A percentile compares a stretch with the other conserved stretches of the same genome.
Evolutionary conservation across 2,888 invertebrate genomes (phyloP).

Genomic region (Polylopha cassiicola): DNA sequence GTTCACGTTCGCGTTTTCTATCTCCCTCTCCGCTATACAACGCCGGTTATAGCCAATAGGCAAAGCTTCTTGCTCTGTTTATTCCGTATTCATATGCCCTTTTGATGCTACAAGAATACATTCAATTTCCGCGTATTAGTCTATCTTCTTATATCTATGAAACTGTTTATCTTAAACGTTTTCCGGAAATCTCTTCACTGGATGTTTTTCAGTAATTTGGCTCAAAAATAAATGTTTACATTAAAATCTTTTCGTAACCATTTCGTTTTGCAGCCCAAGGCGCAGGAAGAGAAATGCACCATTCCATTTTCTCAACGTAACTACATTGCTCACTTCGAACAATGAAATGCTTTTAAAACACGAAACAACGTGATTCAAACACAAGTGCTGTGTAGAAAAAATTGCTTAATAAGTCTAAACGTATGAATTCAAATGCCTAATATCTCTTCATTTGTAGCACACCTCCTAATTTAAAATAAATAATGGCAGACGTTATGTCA

Average conservation of each 20-base stretch:
- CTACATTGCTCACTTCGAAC: constrained; percentile 64
- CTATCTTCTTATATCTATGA: neutral
- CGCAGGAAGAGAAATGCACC: constrained; percentile 64
- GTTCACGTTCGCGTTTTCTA: constrained; percentile 37
- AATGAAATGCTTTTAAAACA: constrained; percentile 75
- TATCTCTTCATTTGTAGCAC: neutral
- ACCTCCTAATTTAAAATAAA: neutral
- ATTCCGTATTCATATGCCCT: constrained; percentile 14
- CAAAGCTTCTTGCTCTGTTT: constrained; percentile 18
- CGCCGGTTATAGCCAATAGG: constrained; percentile 27
- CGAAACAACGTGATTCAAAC: constrained; percentile 61
- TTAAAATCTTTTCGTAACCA: constrained; percentile 55
- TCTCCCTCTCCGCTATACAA: constrained; percentile 33
- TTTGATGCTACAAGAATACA: constrained; percentile 14
- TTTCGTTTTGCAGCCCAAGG: constrained; percentile 67
- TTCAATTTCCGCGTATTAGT: constrained; percentile 10
- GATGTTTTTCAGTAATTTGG: neutral
- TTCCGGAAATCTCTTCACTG: constrained; percentile 2
- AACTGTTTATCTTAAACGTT: neutral
- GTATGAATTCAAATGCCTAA: neutral
- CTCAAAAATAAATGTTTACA: constrained; percentile 23
- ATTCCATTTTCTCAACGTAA: constrained; percentile 68
- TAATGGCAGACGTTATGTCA: neutral
- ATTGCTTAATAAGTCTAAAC: neutral
- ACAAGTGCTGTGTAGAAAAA: constrained; percentile 18